Base-by-base conservation (phyloP, 2,888 invertebrate species). In the Ochropacha duplaris region DNA sequence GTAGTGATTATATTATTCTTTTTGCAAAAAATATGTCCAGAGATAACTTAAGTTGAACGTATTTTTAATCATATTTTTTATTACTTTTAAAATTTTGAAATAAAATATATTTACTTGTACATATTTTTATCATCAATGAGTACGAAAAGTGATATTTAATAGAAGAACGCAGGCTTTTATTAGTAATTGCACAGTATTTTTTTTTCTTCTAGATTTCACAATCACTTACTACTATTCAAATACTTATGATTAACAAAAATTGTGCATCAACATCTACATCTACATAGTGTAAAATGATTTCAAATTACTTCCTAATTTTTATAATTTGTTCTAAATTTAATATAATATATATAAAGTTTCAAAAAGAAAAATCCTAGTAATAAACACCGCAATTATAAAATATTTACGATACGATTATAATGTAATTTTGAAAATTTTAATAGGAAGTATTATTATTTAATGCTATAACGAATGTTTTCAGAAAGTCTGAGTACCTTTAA, bases 191-290 rank as follows among this genome's bases (percentile, higher is more conserved):
- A 44, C 44, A 9, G 44, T 80, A 78, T 76, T 74, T 68, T 69
- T 74, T 72, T 73, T 74, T 63, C 78, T 75, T 76, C 26, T 49
- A 26, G 19, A 19, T 22, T 55, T 51, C 31, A 67, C 44, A 44
- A 44, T 44, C 69, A 65, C 69, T 73, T 81, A 76, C 76, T 74
- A 75, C 76, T 73, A 75, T 74, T 79, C 80, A 78, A 83, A 72
- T 70, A 79, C 73, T 81, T 78, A 74, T 64, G 72, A 65, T 67
- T 81, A 88, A 89, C 86, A 82, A 60, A 88, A 74, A 76, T 81
- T 86, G 91, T 90, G 91, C 90, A 86, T 78, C 79, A 90, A 91
- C 90, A 82, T 78, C 91, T 92, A 90, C 86, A 57, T 59, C 89
- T 91, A 90, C 87, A 64, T 71, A 86, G 88, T 90, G 90, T 84